phyloP scores from a whole-genome alignment of 2,113 vertebrate genomes.

The Heteronetta atricapilla region DNA sequence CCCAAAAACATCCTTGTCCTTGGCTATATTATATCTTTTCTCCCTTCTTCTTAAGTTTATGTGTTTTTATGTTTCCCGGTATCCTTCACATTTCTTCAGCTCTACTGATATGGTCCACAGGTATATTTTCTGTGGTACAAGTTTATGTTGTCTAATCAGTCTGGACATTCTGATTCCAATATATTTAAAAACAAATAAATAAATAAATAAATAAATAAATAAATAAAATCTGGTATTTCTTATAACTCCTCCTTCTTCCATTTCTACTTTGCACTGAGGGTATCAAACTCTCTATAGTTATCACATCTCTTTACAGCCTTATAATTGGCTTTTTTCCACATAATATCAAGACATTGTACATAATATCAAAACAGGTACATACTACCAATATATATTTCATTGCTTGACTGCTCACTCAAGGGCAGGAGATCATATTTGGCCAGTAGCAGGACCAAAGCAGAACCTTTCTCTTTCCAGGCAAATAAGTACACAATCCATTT shows the following conservation, averaged over 20 bases:
- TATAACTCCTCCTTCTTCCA: background rate
- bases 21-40: background rate
- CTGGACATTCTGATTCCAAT: background rate
- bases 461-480: background rate
- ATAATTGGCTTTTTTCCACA: background rate
- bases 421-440: background rate
- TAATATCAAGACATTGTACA: background rate
- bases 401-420: background rate
- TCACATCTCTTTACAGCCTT: background rate
- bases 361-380: too few relatives aligned
- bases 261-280: background rate
- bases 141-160: background rate
- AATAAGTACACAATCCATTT: rapidly evolving
- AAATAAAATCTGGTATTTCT: background rate
- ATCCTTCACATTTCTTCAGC: background rate
- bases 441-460: background rate
- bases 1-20: background rate
- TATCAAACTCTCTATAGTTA: background rate
- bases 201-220: background rate
- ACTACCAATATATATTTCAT: background rate
- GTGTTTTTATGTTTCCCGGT: background rate
- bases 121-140: background rate
- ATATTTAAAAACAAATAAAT: too few relatives aligned
- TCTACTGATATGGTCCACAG: background rate
- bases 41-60: background rate